Evolutionary conservation across 2,888 invertebrate genomes (phyloP).

Genomic region (Lymantria dispar): DNA sequence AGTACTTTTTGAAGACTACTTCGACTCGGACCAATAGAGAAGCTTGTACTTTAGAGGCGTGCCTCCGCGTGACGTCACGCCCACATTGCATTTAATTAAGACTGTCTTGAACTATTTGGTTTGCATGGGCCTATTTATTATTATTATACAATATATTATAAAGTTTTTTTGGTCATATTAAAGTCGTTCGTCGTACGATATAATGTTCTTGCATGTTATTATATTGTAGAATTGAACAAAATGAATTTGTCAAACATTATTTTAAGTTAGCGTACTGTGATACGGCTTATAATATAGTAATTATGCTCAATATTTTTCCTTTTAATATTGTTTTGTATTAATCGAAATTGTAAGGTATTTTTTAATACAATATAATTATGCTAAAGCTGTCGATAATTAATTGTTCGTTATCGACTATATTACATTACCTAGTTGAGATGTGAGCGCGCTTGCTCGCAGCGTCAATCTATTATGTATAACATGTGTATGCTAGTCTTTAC

Average conservation of each 20-base stretch:
- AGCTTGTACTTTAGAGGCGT: slow-evolving; percentile 9
- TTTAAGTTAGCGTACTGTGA: slow-evolving; percentile 77
- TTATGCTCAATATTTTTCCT: slow-evolving; percentile 70
- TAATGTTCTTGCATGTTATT: slow-evolving; percentile 7
- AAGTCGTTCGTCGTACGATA: neutral
- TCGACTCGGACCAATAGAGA: slow-evolving; percentile 38
- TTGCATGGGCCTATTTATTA: slow-evolving; percentile 44
- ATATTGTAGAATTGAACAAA: neutral
- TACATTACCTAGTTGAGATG: slow-evolving; percentile 3
- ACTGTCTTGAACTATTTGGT: slow-evolving; percentile 38
- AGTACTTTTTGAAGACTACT: slow-evolving; percentile 12
- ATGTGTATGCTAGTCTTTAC: slow-evolving; percentile 81
- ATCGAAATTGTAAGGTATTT: slow-evolving; percentile 47
- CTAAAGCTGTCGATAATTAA: slow-evolving; percentile 24
- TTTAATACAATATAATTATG: slow-evolving; percentile 35
- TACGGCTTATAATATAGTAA: slow-evolving; percentile 68
- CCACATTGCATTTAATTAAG: slow-evolving; percentile 30
- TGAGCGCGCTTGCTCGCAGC: neutral
- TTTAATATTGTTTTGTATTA: slow-evolving; percentile 51
- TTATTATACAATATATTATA: neutral
- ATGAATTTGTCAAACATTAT: slow-evolving; percentile 18
- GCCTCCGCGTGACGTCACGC: slow-evolving; percentile 1
- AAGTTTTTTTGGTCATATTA: neutral
- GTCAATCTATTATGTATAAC: slow-evolving; percentile 36
- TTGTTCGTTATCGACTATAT: slow-evolving; percentile 16